These are phyloP conservation scores for Lanius collurio DNA, from an alignment of 2,113 vertebrate species.

Conservation along the genomic window DNA sequence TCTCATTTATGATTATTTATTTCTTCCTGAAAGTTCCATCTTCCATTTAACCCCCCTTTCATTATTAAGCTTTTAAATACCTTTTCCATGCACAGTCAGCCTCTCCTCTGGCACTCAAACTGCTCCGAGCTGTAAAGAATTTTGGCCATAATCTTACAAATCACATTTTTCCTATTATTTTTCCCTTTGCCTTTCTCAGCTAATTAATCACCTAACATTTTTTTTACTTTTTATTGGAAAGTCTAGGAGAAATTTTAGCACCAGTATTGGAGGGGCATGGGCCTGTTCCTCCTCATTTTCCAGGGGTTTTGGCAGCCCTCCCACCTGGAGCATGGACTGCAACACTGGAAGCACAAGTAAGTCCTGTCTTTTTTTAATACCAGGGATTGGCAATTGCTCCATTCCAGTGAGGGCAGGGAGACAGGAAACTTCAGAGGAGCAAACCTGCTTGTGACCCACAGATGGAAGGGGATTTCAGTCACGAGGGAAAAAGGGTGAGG, in stretches of 20 bases:
- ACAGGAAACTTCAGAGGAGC: background rate
- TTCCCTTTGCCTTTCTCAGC: background rate
- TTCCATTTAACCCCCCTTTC: background rate
- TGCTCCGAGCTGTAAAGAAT: too few species aligned
- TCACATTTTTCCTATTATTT: accelerated
- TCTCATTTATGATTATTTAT: background rate
- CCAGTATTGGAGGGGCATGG: background rate
- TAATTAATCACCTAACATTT: background rate
- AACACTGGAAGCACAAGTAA: background rate
- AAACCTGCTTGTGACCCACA: background rate
- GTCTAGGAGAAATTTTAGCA: background rate
- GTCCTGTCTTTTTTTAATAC: background rate
- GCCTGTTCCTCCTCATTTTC: background rate
- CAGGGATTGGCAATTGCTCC: background rate
- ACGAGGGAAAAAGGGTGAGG: background rate
- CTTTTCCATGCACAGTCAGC: background rate
- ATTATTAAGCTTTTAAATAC: background rate
- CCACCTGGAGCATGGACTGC: background rate
- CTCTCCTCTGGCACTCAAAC: background rate
- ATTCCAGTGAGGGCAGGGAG: background rate
- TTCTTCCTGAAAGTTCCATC: background rate
- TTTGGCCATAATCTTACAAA: background rate
- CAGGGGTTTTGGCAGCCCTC: background rate
- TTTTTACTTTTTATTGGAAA: background rate
- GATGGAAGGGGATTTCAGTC: background rate